Base-by-base conservation (phyloP, 1,140 invertebrate species). In the Drosophila lacertosa region DNA sequence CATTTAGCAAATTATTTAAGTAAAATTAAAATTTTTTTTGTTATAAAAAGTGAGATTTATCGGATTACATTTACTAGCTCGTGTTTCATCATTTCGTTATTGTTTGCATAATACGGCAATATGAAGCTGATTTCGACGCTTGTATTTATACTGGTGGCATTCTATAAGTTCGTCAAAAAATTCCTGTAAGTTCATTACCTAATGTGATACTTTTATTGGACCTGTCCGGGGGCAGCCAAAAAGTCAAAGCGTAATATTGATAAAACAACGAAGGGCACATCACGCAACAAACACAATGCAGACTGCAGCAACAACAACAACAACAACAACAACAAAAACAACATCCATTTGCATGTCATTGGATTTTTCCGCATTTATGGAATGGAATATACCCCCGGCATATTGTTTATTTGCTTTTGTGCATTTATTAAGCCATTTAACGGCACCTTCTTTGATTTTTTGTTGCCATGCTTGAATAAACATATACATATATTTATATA, bases 121-220 rank as follows among this genome's bases (percentile, higher is more conserved):
- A 90, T 90, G 89, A 78, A 81, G 32, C 15, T 90, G 20, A 79
- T 90, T 54, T 90, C 89, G n/a, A 76, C 67, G 48, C 33, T 90
- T 57, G 65, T 90, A 20, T 74, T 71, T 39, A 45, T 81, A 32
- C 15, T 84, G 16, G 82, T 90, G 39, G 67, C 77, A 40, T 68
- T 78, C 40, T 90, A 90, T 44, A 90, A 90, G 58, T 60, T 84
- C 50, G 64, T 82, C 35, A 90, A 78, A 32, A 90, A 90, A 68
- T 81, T 81, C 39, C 39, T 90, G 88, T 90, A 81, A 90, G 89
- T 90, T 47, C 20, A 66, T 77, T 77, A 66, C 51, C 65, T 77
- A 82, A 82, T 67, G 51, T 4, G 16, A 16, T 1, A 5, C 7
- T 29, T 11, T 20, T 15, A 33, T 44, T 22, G 55, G 59, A 55